Evolutionary conservation across 2,797 vertebrate species (phyloP), one percentile per base, ranked within the genome.

Genomic region (Novumbra hubbsi): DNA sequence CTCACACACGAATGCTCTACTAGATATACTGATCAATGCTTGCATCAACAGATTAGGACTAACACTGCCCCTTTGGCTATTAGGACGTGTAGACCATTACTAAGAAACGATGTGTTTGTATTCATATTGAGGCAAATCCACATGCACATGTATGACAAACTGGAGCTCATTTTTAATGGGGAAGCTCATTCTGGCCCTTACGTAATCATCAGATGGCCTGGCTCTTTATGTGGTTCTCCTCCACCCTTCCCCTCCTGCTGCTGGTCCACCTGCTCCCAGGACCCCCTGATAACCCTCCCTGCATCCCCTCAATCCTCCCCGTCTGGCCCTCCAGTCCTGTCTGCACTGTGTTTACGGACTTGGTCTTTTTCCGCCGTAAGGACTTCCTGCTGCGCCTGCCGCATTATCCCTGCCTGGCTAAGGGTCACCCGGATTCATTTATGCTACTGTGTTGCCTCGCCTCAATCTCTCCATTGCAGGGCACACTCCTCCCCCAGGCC

Each of bases 191-290:
- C n/a, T 41, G 52, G 64, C 80, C 83, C 80, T 85, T 78, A 84
- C 75, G 76, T 72, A 74, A 67, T 75, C 77, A 78, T 78, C 79
- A 73, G 66, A 64, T 62, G 72, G 77, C 73, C 79, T 71, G 70
- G 24, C 72, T 28, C 28, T 69, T 68, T 80, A 70, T 75, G 55
- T 66, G 64, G 79, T 21, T 30, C 48, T 64, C 60, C 55, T 70
- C 62, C 77, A 69, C 71, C 75, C 52, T 77, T 45, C 76, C 71
- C 81, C 86, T 83, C 91, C 91, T 90, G 90, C 91, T 85, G 90
- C 88, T 87, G 76, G 82, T 79, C 87, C 92, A 93, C 92, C 92
- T 93, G 91, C 88, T 91, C 75, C 81, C 81, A 77, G 75, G 79
- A 84, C 85, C 85, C 85, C 80, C 78, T 63, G 68, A 9, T 81